Evolutionary conservation across 2,113 vertebrate species (phyloP).

Genomic region (Phasianus colchicus): DNA sequence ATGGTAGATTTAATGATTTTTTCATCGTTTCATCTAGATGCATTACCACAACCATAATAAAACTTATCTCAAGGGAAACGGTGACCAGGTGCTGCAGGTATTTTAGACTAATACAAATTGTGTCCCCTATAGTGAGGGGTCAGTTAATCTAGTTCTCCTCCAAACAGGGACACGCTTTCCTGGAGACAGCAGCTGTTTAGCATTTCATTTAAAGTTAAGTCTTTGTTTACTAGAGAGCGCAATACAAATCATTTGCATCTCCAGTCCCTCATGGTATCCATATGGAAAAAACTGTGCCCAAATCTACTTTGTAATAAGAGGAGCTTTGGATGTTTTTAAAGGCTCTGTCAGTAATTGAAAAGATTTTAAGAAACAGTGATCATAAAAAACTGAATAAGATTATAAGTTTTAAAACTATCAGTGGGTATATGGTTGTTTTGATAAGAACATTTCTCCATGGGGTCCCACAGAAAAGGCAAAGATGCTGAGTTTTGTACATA

Average conservation of each 20-base stretch:
- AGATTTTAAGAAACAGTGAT: neutral
- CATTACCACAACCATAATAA: conserved; percentile 17
- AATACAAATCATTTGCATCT: conserved; percentile 20
- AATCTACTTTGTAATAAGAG: neutral
- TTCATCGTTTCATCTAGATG: conserved; percentile 19
- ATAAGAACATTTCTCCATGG: neutral
- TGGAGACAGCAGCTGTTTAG: neutral
- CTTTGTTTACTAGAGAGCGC: neutral
- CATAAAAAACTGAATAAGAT: neutral
- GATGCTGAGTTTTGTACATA: neutral
- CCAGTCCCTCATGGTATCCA: neutral
- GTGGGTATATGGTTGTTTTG: neutral
- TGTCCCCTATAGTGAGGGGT: conserved; percentile 33
- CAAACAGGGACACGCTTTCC: conserved; percentile 1
- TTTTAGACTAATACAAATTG: conserved; percentile 49
- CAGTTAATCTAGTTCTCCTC: conserved; percentile 57
- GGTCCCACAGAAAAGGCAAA: neutral
- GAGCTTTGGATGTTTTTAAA: neutral
- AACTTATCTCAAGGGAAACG: conserved; percentile 34
- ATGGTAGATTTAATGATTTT: neutral
- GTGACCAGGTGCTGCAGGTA: neutral
- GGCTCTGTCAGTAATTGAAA: neutral
- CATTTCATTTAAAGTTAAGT: conserved; percentile 59
- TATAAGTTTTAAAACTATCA: neutral
- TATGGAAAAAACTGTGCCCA: neutral